Conservation (phyloP, 2,797 vertebrate species). For the Sebastes melanostomus region DNA sequence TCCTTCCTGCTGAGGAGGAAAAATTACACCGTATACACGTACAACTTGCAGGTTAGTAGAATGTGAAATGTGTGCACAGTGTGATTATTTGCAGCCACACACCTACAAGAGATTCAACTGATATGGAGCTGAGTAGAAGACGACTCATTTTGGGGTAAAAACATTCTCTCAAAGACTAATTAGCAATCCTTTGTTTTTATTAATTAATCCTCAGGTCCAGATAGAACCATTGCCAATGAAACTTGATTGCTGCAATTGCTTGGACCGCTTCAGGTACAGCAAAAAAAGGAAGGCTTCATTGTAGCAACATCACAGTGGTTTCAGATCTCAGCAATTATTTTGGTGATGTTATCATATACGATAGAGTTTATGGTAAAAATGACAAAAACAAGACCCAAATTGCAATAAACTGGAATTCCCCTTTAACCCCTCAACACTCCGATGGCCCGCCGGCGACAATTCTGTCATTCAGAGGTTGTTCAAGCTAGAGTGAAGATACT, state of each 20-base stretch:
- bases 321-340: not conserved
- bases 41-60: not conserved
- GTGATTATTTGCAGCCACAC: conserved; percentile 2
- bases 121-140: not conserved
- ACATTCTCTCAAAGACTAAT: conserved; percentile 19
- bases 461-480: no score
- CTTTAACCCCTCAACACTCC: no score
- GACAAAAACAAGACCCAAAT: not conserved
- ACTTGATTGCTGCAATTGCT: not conserved
- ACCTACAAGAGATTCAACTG: not conserved
- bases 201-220: conserved; percentile 20
- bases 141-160: conserved; percentile 1
- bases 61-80: conserved; percentile 6
- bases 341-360: not conserved
- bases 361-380: not conserved
- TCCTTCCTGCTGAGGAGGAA: not conserved
- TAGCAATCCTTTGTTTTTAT: conserved; percentile 29
- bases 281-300: not conserved
- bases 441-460: no score
- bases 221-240: conserved; percentile 12
- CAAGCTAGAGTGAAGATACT: no score
- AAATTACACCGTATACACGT: not conserved
- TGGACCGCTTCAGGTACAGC: conserved; percentile 12
- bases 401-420: no score
- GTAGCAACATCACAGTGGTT: not conserved